Conservation (phyloP, 1,140 invertebrate species). For the Trachymyrmex cornetzi region DNA sequence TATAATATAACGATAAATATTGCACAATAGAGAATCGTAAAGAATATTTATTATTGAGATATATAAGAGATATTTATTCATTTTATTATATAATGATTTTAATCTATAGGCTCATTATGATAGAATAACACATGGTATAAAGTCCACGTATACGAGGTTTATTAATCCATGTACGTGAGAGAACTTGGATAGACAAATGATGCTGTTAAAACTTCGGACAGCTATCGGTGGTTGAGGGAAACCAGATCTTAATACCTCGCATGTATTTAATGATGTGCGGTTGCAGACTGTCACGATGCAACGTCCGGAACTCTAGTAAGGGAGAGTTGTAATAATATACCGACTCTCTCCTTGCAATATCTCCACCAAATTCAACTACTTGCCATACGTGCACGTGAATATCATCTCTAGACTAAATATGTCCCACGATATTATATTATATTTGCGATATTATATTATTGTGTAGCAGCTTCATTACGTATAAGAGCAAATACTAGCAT, state of each 20-base stretch:
- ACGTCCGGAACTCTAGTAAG: constrained; percentile 32
- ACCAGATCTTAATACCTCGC: constrained; percentile 57
- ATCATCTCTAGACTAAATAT: constrained; percentile 14
- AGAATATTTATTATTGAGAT: background rate
- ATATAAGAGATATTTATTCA: background rate
- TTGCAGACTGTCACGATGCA: constrained; percentile 52
- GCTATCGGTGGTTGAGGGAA: constrained; percentile 52
- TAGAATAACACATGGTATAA: constrained; percentile 1
- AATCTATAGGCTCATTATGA: constrained; percentile 15
- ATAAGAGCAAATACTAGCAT: background rate
- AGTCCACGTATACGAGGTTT: constrained; percentile 28
- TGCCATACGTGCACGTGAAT: background rate
- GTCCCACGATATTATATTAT: background rate
- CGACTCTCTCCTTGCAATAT: constrained; percentile 36
- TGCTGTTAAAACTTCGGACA: constrained; percentile 46
- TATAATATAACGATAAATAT: background rate
- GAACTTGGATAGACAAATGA: constrained; percentile 53
- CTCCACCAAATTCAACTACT: constrained; percentile 44
- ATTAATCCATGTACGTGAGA: constrained; percentile 32
- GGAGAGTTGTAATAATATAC: constrained; percentile 59
- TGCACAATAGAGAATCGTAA: background rate
- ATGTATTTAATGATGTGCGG: constrained; percentile 59
- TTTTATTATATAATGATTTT: constrained; percentile 2
- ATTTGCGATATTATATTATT: background rate
- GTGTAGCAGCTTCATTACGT: background rate